phyloP scores from a whole-genome alignment of 2,797 vertebrate genomes.

The Tachyglossus aculeatus region DNA sequence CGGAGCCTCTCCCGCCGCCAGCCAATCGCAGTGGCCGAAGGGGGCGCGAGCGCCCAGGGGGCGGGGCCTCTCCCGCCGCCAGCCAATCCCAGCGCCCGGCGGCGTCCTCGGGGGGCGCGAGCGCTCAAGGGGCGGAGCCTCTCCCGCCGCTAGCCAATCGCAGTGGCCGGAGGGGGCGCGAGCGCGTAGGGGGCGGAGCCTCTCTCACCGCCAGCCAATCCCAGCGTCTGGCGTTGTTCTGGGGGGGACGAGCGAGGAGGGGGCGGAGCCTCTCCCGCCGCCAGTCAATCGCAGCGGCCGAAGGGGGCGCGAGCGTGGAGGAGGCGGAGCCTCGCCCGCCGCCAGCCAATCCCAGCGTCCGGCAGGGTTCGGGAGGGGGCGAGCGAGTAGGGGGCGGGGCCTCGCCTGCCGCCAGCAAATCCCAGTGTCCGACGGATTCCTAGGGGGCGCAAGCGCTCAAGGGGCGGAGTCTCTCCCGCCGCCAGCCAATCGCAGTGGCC shows the following conservation, averaged over 20 bases:
- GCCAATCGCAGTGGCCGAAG: background rate
- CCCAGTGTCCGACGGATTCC: background rate
- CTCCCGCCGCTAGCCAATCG: too few species aligned
- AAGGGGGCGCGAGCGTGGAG: too few species aligned
- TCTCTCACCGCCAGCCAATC: background rate
- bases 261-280: background rate
- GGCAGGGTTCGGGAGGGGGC: background rate
- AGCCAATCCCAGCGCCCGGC: background rate
- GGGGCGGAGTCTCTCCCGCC: too few species aligned
- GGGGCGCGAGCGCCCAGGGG: background rate
- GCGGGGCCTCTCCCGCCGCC: background rate
- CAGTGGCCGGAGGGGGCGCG: background rate
- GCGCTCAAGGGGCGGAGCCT: too few species aligned
- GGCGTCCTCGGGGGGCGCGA: too few species aligned
- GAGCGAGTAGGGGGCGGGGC: background rate
- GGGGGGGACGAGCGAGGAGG: background rate
- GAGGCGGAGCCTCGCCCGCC: too few species aligned
- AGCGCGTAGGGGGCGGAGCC: background rate
- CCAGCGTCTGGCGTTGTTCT: background rate
- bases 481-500: background rate
- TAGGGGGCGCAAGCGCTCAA: too few species aligned
- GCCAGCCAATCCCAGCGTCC: background rate
- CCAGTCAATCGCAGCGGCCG: too few species aligned
- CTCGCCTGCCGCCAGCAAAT: background rate
- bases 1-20: too few species aligned